These are phyloP conservation scores for Drosophila eohydei DNA, from an alignment of 2,888 invertebrate genomes.

Conservation along the genomic window DNA sequence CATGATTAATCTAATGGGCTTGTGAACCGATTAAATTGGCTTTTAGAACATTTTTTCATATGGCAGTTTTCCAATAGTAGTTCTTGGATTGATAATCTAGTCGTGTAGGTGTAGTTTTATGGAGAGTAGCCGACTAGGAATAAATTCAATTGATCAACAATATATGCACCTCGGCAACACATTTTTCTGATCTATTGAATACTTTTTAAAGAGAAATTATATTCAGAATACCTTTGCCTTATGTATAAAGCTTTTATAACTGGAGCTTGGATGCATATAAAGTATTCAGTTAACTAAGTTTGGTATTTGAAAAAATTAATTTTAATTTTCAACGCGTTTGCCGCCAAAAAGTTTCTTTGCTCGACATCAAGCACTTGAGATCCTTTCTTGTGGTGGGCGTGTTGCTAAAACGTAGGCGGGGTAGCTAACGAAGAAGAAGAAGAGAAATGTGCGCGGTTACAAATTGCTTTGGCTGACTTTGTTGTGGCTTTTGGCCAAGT, in stretches of 20 bases:
- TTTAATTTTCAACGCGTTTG: conserved; percentile 44
- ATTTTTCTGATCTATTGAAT: no score
- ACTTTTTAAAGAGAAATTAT: no score
- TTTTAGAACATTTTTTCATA: neutral
- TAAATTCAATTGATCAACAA: no score
- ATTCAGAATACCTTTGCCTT: no score
- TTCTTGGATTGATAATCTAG: neutral
- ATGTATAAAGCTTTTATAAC: no score
- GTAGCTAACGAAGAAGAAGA: neutral
- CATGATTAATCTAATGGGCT: conserved; percentile 4
- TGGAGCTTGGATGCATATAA: neutral
- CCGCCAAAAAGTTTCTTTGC: conserved; percentile 28
- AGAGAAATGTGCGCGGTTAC: conserved; percentile 44
- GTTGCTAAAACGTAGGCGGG: neutral
- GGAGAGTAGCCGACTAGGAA: no score
- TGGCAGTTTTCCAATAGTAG: neutral
- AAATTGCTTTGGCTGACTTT: conserved; percentile 61
- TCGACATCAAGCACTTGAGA: conserved; percentile 32
- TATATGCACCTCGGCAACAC: no score
- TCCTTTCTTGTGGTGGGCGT: conserved; percentile 69
- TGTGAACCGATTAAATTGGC: neutral
- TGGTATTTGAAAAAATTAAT: conserved; percentile 53
- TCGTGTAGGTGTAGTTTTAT: no score
- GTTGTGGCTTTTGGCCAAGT: conserved; percentile 60
- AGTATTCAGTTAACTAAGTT: conserved; percentile 18